Evolutionary conservation across 1,140 invertebrate genomes (phyloP), one percentile per base, ranked within the genome.

Genomic region (Coboldia fuscipes): DNA sequence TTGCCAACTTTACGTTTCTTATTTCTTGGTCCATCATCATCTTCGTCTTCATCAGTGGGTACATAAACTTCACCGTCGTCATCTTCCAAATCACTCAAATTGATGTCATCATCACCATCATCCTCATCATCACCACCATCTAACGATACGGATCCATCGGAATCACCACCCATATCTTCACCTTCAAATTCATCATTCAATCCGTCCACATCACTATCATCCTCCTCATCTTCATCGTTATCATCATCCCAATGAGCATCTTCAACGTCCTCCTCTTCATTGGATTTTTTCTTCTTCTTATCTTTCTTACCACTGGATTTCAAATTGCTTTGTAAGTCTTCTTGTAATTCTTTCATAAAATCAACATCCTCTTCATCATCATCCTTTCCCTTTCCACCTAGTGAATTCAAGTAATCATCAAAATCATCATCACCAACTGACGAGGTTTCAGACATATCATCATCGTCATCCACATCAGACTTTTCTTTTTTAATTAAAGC

Each of bases 381-480:
- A 23, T 39, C 26, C 8, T 36, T 47, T 33, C 48, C 54, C 5
- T 50, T 43, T 1, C 61, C 63, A 2, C 62, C 63, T 44, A 80
- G 61, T 33, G 56, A 60, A 44, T 76, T 71, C 22, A 86, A 54
- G 57, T 85, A 76, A 21, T 65, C 58, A 50, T 88, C 81, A 45
- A 73, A 70, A 41, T 69, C 64, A 21, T 65, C 61, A 2, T 62
- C 60, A 27, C 55, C 51, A n/a, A 34, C 30, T 9, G 31, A 6
- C 18, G 56, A 45, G 3, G 42, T 48, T 7, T 60, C 54, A 31
- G 43, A 23, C 38, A 39, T 33, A 23, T 44, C 40, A 34, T 28
- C 39, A 33, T 40, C 39, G 32, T 40, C 47, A 30, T 31, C 33
- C 31, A 49, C 46, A 3, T 42, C 33, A 6, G 5, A 14, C 5